Evolutionary conservation across 2,888 invertebrate species (phyloP).

Genomic region (Drosophila nr. fundita): DNA sequence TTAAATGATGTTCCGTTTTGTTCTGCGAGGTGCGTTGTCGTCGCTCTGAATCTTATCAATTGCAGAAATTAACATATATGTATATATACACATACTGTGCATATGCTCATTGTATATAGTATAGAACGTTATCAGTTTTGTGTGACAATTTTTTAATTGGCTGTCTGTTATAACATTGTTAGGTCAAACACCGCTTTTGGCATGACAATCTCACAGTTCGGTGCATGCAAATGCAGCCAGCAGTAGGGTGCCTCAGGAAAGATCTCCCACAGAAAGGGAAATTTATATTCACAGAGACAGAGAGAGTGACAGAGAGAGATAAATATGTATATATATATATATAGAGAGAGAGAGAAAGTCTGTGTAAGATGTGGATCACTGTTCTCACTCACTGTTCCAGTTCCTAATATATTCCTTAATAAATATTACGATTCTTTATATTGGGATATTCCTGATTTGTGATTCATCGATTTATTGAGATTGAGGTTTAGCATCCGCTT

Average conservation of each 20-base stretch:
- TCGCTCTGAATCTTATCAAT: slow-evolving; percentile 63
- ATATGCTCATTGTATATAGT: slow-evolving; percentile 16
- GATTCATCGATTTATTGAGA: slow-evolving; percentile 51
- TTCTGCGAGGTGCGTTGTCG: slow-evolving; percentile 38
- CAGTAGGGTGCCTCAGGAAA: slow-evolving; percentile 51
- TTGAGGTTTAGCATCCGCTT: slow-evolving; percentile 68
- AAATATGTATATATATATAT: no score
- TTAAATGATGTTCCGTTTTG: slow-evolving; percentile 33
- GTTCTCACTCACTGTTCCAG: not conserved
- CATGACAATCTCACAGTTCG: slow-evolving; percentile 48
- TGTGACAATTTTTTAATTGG: slow-evolving; percentile 61
- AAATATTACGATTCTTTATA: slow-evolving; percentile 7
- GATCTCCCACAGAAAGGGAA: slow-evolving; percentile 6
- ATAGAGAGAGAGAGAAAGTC: not conserved
- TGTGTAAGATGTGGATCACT: not conserved
- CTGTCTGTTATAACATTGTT: slow-evolving; percentile 69
- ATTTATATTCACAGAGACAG: not conserved
- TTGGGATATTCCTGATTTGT: slow-evolving; percentile 25
- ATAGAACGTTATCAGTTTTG: slow-evolving; percentile 46
- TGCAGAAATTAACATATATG: slow-evolving; percentile 65
- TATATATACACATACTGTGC: slow-evolving; percentile 23
- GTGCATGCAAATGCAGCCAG: slow-evolving; percentile 56
- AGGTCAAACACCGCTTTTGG: slow-evolving; percentile 77
- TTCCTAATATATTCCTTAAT: slow-evolving; percentile 2
- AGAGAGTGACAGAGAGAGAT: not conserved